Evolutionary conservation across 2,797 vertebrate species (phyloP).

Genomic region (Hydrolagus colliei): DNA sequence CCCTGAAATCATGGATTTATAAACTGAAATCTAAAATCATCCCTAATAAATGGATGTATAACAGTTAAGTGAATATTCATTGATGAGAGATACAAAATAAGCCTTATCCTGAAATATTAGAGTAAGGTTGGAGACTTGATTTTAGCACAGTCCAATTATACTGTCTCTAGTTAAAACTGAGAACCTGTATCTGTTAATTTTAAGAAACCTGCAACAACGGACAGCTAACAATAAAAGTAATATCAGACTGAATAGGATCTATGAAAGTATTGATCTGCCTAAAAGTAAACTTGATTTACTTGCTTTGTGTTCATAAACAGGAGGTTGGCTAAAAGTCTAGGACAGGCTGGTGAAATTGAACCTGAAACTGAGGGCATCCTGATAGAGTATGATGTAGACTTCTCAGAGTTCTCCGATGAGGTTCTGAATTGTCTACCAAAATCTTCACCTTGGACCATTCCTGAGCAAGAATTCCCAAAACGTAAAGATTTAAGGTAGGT

Average conservation of each 20-base stretch:
- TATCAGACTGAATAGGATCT: background rate
- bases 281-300: background rate
- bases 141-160: no score
- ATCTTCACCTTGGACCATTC: conserved; percentile 76
- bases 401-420: conserved; percentile 77
- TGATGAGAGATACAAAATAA: no score
- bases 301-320: conserved; percentile 46
- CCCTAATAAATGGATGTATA: no score
- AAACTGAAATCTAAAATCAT: no score
- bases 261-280: background rate
- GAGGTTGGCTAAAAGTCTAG: conserved; percentile 77
- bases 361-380: conserved; percentile 93
- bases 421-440: conserved; percentile 81
- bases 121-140: no score
- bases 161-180: no score
- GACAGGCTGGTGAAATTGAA: conserved; percentile 90
- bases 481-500: conserved; percentile 83
- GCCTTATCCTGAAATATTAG: no score
- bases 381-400: conserved; percentile 83
- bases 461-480: conserved; percentile 63
- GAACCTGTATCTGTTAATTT: no score
- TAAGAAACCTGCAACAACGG: background rate
- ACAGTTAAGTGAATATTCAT: no score
- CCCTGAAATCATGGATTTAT: no score
- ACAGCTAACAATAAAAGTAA: background rate